Conservation (phyloP, 2,113 vertebrate species). For the Nematolebias whitei region DNA sequence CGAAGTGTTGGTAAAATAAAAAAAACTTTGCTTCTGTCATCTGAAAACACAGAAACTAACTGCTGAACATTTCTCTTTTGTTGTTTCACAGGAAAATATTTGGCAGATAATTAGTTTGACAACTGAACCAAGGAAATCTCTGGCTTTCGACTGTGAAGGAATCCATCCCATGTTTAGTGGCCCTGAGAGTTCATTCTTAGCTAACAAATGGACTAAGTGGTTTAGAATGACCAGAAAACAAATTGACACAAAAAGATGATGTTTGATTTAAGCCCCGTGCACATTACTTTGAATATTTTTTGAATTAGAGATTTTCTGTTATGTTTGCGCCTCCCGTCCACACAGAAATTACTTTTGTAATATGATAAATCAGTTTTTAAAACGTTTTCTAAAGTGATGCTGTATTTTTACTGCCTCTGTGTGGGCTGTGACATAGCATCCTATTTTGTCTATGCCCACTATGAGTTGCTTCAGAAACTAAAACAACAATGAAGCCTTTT, state of each 20-base stretch:
- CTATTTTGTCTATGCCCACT: too few relatives aligned
- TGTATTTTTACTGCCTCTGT: too few relatives aligned
- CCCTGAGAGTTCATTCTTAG: constrained; percentile 43
- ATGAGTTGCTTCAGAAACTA: too few relatives aligned
- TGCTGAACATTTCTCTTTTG: not conserved
- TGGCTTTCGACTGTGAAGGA: constrained; percentile 71
- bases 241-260: constrained; percentile 26
- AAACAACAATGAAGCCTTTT: too few relatives aligned
- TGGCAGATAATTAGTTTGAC: constrained; percentile 91
- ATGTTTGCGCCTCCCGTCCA: too few relatives aligned
- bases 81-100: constrained; percentile 91
- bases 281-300: too few relatives aligned
- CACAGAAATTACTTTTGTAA: too few relatives aligned
- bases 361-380: too few relatives aligned
- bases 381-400: too few relatives aligned
- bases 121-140: constrained; percentile 44
- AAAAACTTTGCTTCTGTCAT: not conserved
- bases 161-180: constrained; percentile 51
- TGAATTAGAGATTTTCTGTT: too few relatives aligned
- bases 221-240: constrained; percentile 27
- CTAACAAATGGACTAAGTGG: constrained; percentile 19
- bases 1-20: not conserved
- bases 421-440: too few relatives aligned
- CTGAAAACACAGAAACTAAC: not conserved
- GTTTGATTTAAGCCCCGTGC: constrained; percentile 22